Evolutionary conservation across 2,113 vertebrate genomes (phyloP).

Genomic region (Sebastes fasciatus): DNA sequence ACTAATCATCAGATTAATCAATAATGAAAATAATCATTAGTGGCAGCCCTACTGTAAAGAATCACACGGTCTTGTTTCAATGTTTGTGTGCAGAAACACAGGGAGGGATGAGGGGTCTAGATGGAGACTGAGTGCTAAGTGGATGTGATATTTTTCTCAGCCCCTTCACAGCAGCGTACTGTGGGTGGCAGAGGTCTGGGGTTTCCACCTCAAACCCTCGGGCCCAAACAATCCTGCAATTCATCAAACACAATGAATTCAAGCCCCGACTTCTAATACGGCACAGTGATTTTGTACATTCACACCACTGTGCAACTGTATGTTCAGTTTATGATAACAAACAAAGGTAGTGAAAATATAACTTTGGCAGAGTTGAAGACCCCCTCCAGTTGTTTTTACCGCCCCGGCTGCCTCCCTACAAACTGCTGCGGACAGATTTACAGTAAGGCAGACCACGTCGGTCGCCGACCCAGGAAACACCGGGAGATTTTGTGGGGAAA

Average conservation of each 20-base stretch:
- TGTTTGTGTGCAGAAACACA: slow-evolving; percentile 30
- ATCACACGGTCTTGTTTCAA: not conserved
- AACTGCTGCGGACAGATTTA: slow-evolving; percentile 63
- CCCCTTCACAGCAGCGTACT: slow-evolving; percentile 11
- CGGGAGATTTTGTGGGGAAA: slow-evolving; percentile 55
- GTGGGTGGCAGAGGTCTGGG: slow-evolving; percentile 38
- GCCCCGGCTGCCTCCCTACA: slow-evolving; percentile 26
- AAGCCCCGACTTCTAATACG: slow-evolving; percentile 9
- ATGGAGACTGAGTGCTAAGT: slow-evolving; percentile 65
- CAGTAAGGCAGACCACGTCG: slow-evolving; percentile 59
- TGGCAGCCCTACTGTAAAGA: not conserved
- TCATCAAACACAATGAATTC: slow-evolving; percentile 28
- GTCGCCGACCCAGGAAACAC: slow-evolving; percentile 53
- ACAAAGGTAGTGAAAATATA: slow-evolving; percentile 30
- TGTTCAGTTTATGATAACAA: slow-evolving; percentile 23
- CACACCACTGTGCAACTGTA: slow-evolving; percentile 19
- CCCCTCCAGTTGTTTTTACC: not conserved
- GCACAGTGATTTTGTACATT: slow-evolving; percentile 17
- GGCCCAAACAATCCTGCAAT: slow-evolving; percentile 26
- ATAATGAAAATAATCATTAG: not conserved
- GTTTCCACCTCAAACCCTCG: slow-evolving; percentile 35
- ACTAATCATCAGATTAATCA: not conserved
- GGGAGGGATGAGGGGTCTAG: slow-evolving; percentile 8
- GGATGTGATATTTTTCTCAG: slow-evolving; percentile 75
- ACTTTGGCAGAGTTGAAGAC: not conserved